These are phyloP conservation scores for Pogonocichla stellata DNA, from an alignment of 2,113 vertebrate genomes.

Conservation along the genomic window DNA sequence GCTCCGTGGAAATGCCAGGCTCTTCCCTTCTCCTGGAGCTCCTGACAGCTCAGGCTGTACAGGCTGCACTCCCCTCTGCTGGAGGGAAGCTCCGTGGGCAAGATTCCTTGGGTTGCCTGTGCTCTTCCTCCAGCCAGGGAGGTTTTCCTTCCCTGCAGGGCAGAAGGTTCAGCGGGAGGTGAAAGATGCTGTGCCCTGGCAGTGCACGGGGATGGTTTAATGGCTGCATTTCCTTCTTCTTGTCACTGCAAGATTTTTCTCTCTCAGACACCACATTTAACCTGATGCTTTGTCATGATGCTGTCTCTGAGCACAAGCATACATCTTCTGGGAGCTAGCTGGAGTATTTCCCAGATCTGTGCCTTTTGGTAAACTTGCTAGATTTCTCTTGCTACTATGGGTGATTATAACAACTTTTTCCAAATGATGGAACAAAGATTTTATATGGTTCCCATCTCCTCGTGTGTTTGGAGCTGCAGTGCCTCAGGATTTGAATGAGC, in stretches of 20 bases:
- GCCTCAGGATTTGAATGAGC: background rate
- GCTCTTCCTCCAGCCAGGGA: background rate
- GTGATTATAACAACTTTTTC: background rate
- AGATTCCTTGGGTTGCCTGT: background rate
- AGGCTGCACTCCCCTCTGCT: conserved; percentile 61
- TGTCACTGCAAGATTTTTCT: background rate
- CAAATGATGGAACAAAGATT: background rate
- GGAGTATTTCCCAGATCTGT: background rate
- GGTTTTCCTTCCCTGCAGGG: background rate
- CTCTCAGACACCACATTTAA: background rate
- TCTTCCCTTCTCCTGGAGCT: background rate
- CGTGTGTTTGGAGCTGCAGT: background rate
- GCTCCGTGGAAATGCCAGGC: background rate
- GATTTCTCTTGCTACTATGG: background rate
- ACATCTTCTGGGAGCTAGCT: background rate
- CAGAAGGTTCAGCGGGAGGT: background rate
- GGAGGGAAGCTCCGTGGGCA: background rate
- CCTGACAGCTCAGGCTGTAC: background rate
- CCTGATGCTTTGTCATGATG: conserved; percentile 19
- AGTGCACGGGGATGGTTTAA: background rate
- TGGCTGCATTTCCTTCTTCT: background rate
- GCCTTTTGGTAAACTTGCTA: background rate
- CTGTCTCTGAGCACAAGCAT: background rate
- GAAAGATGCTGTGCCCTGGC: background rate
- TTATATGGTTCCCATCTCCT: background rate